Evolutionary conservation across 2,113 vertebrate species (phyloP).

Genomic region (Micronisus gabar): DNA sequence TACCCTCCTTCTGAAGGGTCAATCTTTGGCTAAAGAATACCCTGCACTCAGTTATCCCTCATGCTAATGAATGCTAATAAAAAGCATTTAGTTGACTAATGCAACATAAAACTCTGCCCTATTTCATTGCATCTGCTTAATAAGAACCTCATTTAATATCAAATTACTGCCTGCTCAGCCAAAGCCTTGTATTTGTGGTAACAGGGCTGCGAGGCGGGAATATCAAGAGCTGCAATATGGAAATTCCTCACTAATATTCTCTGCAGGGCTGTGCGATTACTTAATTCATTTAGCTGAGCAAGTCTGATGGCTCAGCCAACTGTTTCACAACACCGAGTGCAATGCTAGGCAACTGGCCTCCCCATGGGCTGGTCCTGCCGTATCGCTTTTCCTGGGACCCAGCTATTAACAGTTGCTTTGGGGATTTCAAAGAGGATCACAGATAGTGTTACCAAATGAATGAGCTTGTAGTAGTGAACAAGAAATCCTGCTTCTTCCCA

Average conservation of each 20-base stretch:
- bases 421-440: slow-evolving; percentile 40
- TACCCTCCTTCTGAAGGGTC: slow-evolving; percentile 49
- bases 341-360: slow-evolving; percentile 72
- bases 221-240: slow-evolving; percentile 87
- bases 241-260: slow-evolving; percentile 85
- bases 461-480: neutral
- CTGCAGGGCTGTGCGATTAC: slow-evolving; percentile 79
- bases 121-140: slow-evolving; percentile 81
- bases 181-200: slow-evolving; percentile 76
- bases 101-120: slow-evolving; percentile 64
- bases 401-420: slow-evolving; percentile 79
- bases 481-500: slow-evolving; percentile 33
- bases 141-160: slow-evolving; percentile 80
- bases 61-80: slow-evolving; percentile 86
- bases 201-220: slow-evolving; percentile 76
- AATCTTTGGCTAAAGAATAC: slow-evolving; percentile 74
- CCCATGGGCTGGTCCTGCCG: slow-evolving; percentile 62
- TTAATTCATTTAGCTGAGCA: slow-evolving; percentile 82
- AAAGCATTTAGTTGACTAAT: slow-evolving; percentile 77
- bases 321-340: slow-evolving; percentile 70
- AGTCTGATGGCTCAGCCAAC: slow-evolving; percentile 74
- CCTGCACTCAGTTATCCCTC: slow-evolving; percentile 70
- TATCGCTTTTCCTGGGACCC: slow-evolving; percentile 80
- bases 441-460: slow-evolving; percentile 68
- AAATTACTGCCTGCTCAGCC: slow-evolving; percentile 81